Base-by-base conservation (phyloP, 2,113 vertebrate species). In the Nansenia antarctica region DNA sequence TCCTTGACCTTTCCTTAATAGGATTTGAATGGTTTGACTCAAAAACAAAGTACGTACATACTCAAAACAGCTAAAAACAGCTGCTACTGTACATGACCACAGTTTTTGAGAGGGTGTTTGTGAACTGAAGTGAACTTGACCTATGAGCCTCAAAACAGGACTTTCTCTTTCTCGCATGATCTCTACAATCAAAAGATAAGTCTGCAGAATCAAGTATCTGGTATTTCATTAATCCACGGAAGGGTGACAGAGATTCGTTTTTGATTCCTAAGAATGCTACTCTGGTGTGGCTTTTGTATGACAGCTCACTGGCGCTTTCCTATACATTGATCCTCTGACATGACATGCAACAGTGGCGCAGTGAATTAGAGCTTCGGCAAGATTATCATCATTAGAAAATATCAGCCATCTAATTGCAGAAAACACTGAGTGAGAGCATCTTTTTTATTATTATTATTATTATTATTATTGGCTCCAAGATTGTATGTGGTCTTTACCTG, bases 401-500 rank as follows among this genome's bases (percentile, higher is more conserved):
- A 15, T 11, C 14, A 42, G 39, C 39, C 1, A 1, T 15, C 5
- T 42, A 42, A 42, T 42, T 42, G 18, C 39, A 42, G 39, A 42
- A 42, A 42, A 42, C 39, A 39, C 37, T 39, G 11, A 9, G 39
- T 42, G 12, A 15, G 14, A 42, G 18, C 18, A 42, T 42, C 14
- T 42, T 1, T 14, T 42, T 18, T 42, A 1, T 15, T 18, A 15
- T 49, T 4, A 49, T 49, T 4, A 1, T 49, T n/a, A n/a, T 18
- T 42, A 1, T 15, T 18, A 15, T 49, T 4, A 49, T 49, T 4
- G n/a, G n/a, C n/a, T n/a, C n/a, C n/a, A n/a, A n/a, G n/a, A 1
- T 49, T 54, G n/a, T 66, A 5, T 22, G 26, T 31, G 39, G 45
- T 35, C 6, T 89, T 27, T 85, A 98, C 97, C 95, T 94, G 77